Percentiles rank a stretch among this genome's conserved stretches.
These are phyloP conservation scores for Leucophenga varia DNA, from an alignment of 1,140 invertebrate genomes.

Conservation along the genomic window DNA sequence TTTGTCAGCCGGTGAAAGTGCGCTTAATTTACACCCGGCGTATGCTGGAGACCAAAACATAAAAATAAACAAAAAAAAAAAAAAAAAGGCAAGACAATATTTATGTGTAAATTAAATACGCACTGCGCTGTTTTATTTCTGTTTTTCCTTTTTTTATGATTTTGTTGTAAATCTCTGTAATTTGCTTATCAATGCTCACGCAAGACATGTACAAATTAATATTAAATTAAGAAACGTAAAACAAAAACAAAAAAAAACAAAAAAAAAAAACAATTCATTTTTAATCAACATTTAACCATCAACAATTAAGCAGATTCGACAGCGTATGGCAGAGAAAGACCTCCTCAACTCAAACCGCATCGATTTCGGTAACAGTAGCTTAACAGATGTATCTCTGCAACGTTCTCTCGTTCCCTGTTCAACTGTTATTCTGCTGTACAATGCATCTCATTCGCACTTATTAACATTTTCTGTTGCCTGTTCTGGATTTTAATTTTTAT, in stretches of 20 bases:
- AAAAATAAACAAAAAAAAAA: not conserved
- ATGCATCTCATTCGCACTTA: no score
- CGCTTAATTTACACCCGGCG: slow-evolving; percentile 43
- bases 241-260: no score
- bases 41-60: slow-evolving; percentile 4
- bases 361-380: not conserved
- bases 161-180: slow-evolving; percentile 33
- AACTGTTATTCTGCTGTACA: no score
- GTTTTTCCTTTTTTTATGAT: slow-evolving; percentile 3
- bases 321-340: slow-evolving; percentile 21
- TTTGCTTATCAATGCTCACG: slow-evolving; percentile 37
- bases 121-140: slow-evolving; percentile 12
- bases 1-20: slow-evolving; percentile 38
- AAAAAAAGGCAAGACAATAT: slow-evolving; percentile 4
- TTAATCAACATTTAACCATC: slow-evolving; percentile 11
- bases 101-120: slow-evolving; percentile 31
- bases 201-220: not conserved
- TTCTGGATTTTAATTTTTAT: not conserved
- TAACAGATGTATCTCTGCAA: not conserved
- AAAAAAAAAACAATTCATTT: no score
- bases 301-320: slow-evolving; percentile 37
- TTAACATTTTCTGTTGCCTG: not conserved
- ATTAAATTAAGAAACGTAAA: slow-evolving; percentile 1
- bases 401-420: not conserved
- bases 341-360: no score